Percentiles rank a stretch among this genome's conserved stretches.
phyloP scores from a whole-genome alignment of 30 jellyfish, hydroid and myxozoan species.

The Aurelia coerulea region DNA sequence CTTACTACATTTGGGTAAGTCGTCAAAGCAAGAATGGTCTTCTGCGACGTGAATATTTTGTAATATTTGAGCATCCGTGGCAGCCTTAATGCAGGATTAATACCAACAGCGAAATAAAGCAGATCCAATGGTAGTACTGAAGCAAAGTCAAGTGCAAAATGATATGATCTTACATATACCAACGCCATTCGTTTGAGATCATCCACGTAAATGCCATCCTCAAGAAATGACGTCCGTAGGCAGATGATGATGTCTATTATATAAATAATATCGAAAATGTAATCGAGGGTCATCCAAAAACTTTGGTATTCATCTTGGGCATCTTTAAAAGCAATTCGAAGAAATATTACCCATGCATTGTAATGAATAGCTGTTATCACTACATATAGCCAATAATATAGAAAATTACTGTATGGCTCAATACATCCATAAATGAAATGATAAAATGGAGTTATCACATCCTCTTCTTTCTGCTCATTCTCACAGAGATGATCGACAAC shows the following conservation, averaged over 20 bases:
- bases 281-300: constrained; percentile 84
- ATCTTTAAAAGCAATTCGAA: constrained; percentile 75
- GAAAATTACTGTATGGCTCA: constrained; percentile 89
- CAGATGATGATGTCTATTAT: constrained; percentile 73
- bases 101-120: constrained; percentile 44
- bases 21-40: constrained; percentile 88
- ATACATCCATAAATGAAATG: neutral
- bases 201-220: constrained; percentile 88
- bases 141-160: constrained; percentile 66
- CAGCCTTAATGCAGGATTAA: constrained; percentile 74
- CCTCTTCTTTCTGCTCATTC: constrained; percentile 5
- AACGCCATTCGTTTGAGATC: constrained; percentile 63
- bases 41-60: constrained; percentile 76
- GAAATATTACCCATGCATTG: constrained; percentile 87
- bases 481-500: constrained; percentile 12
- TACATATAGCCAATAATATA: constrained; percentile 79
- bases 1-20: constrained; percentile 84
- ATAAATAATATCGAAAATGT: constrained; percentile 80
- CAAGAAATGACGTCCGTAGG: constrained; percentile 76
- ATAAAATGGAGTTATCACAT: too few relatives aligned
- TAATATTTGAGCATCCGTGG: constrained; percentile 82
- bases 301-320: constrained; percentile 64
- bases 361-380: constrained; percentile 81
- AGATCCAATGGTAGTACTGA: constrained; percentile 84
- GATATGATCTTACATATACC: constrained; percentile 63